Evolutionary conservation across 2,888 invertebrate species (phyloP).

Genomic region (Aphrophora alni): DNA sequence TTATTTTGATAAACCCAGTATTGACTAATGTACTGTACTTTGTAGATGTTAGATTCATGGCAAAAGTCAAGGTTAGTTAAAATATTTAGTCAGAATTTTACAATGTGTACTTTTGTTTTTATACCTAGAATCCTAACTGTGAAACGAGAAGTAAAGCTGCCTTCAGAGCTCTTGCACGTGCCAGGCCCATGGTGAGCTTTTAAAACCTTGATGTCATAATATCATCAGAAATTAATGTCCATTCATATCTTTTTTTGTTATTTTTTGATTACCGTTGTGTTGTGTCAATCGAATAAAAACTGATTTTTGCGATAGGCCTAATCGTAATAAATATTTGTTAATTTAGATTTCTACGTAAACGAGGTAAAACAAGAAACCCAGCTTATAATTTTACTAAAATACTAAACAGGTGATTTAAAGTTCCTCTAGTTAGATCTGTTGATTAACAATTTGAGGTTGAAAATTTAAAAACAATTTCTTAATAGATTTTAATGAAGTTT

Average conservation of each 20-base stretch:
- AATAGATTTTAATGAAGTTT: too few relatives aligned
- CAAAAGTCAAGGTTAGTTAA: background rate
- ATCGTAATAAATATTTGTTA: too few relatives aligned
- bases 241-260: background rate
- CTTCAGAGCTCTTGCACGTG: background rate
- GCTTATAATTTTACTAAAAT: too few relatives aligned
- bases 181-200: background rate
- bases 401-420: too few relatives aligned
- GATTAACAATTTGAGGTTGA: too few relatives aligned
- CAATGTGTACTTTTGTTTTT: constrained; percentile 3
- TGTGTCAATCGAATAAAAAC: background rate
- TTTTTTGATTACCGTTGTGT: background rate
- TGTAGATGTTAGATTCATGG: background rate
- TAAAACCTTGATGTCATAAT: background rate
- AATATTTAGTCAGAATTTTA: background rate
- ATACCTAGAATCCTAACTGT: constrained; percentile 6
- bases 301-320: too few relatives aligned
- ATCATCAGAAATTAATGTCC: background rate
- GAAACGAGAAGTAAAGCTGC: background rate
- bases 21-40: background rate
- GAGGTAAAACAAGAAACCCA: too few relatives aligned
- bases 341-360: too few relatives aligned
- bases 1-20: background rate
- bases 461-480: too few relatives aligned
- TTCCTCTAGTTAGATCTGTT: too few relatives aligned